Percentiles rank a stretch among this genome's conserved stretches.
Evolutionary conservation across 2,113 vertebrate species (phyloP).

Genomic region (Butastur rufipennis): DNA sequence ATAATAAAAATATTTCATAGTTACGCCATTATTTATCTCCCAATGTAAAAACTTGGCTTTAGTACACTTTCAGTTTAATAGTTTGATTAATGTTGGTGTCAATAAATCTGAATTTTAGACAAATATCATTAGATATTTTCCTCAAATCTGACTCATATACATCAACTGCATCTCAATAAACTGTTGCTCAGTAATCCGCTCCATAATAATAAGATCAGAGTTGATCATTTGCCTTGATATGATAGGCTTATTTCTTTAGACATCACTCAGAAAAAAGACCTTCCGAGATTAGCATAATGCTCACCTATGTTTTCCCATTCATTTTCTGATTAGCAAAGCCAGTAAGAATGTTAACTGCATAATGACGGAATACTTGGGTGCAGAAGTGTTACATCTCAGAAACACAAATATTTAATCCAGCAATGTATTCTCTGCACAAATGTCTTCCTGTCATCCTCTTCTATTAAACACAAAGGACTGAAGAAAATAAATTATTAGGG

Average conservation of each 20-base stretch:
- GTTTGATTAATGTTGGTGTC: background rate
- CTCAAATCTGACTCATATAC: background rate
- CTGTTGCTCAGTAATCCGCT: background rate
- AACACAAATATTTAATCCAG: background rate
- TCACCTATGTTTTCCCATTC: background rate
- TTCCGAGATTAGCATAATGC: background rate
- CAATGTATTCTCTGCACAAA: background rate
- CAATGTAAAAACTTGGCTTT: background rate
- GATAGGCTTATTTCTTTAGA: background rate
- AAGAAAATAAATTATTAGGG: background rate
- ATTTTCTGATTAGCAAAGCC: background rate
- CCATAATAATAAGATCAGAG: background rate
- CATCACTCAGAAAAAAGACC: background rate
- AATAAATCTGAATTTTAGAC: background rate
- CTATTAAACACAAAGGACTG: background rate
- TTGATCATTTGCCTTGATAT: background rate
- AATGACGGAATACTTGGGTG: accelerated
- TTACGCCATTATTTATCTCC: background rate
- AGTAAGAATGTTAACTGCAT: background rate
- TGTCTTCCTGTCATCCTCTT: background rate
- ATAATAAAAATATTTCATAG: background rate
- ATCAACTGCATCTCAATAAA: background rate
- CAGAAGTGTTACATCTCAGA: background rate
- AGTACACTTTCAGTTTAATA: background rate
- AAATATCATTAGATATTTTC: background rate